phyloP scores from a whole-genome alignment of 2,797 vertebrate species.

The Takifugu rubripes region DNA sequence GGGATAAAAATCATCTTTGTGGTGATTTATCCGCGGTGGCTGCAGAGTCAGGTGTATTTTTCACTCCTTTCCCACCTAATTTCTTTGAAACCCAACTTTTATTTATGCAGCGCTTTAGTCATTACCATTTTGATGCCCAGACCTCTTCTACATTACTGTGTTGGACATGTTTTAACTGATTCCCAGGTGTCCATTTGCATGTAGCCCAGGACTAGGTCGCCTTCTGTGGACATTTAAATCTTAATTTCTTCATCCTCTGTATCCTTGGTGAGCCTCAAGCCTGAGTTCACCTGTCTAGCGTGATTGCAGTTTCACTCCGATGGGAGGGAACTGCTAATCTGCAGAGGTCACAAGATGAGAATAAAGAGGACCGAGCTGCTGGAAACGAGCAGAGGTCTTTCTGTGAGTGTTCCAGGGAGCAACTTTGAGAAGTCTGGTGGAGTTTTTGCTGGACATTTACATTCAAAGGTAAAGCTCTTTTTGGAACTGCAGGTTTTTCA shows the following conservation, averaged over 20 bases:
- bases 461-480: no score
- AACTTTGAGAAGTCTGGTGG: no score
- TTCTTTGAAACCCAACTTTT: not conserved
- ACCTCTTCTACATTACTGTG: not conserved
- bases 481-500: no score
- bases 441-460: no score
- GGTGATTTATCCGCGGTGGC: not conserved
- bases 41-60: not conserved
- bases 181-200: not conserved
- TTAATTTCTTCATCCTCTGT: not conserved
- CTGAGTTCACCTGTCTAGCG: slow-evolving; percentile 24
- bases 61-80: not conserved
- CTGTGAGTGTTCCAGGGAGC: no score
- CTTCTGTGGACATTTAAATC: not conserved
- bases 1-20: not conserved
- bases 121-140: not conserved
- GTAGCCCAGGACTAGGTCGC: not conserved
- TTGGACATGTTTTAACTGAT: not conserved
- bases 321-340: slow-evolving; percentile 3
- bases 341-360: slow-evolving; percentile 23
- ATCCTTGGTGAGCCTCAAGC: slow-evolving; percentile 4
- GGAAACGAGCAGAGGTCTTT: no score
- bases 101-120: no score
- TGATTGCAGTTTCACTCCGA: slow-evolving; percentile 15
- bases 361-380: no score